Percentiles rank a stretch among this genome's conserved stretches.
phyloP scores from a whole-genome alignment of 2,888 invertebrate genomes.

The Pristionchus arcanus region DNA sequence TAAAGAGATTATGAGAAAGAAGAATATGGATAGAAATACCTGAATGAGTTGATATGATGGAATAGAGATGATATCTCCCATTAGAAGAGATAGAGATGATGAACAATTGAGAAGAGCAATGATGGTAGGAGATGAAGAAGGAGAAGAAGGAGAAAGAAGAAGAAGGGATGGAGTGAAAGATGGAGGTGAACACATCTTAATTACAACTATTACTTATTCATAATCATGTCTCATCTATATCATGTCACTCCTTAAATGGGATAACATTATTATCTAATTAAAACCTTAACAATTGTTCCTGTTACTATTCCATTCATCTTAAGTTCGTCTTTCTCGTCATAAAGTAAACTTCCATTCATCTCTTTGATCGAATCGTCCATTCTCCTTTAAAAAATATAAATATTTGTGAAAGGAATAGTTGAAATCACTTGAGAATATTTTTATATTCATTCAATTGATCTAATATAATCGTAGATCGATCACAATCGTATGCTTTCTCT shows the following conservation, averaged over 20 bases:
- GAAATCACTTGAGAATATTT: slow-evolving; percentile 24
- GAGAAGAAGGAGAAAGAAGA: neutral
- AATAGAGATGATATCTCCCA: slow-evolving; percentile 26
- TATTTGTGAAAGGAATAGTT: neutral
- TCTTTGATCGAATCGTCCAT: neutral
- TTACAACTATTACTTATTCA: neutral
- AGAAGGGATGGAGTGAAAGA: slow-evolving; percentile 26
- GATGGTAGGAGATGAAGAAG: neutral
- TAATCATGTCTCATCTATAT: no score
- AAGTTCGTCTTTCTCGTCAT: neutral
- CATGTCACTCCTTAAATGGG: no score
- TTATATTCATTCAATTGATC: neutral
- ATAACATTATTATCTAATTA: neutral
- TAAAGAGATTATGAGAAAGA: neutral
- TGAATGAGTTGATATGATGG: neutral
- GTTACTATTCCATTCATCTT: neutral
- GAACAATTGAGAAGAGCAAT: slow-evolving; percentile 43
- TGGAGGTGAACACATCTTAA: neutral
- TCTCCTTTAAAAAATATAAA: neutral
- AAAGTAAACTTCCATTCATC: no score
- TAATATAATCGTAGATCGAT: neutral
- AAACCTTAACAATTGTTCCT: neutral
- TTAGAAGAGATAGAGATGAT: slow-evolving; percentile 26
- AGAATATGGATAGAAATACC: neutral
- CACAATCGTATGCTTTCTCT: neutral